A percentile compares a stretch with the other conserved stretches of the same genome.
Evolutionary conservation across 2,797 vertebrate species (phyloP).

Genomic region (Pantherophis vulpinus): DNA sequence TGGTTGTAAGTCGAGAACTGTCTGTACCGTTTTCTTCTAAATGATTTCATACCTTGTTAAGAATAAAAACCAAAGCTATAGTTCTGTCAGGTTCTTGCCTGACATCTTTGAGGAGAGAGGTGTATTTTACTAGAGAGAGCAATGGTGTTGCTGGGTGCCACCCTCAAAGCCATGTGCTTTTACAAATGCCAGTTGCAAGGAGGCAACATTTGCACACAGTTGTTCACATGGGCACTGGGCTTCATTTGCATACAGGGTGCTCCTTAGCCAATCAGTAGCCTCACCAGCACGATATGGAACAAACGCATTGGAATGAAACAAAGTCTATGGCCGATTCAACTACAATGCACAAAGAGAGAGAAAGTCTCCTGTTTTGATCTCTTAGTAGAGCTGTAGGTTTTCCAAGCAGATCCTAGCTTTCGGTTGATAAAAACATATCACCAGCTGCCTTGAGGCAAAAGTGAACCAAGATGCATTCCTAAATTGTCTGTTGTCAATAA

Average conservation of each 20-base stretch:
- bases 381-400: not conserved
- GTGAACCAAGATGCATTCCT: not conserved
- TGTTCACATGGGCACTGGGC: not conserved
- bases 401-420: not conserved
- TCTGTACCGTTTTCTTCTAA: not conserved
- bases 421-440: not conserved
- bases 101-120: not conserved
- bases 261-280: not conserved
- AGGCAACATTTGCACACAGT: not conserved
- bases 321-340: not conserved
- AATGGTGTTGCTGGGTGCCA: not conserved
- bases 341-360: not conserved
- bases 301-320: not conserved
- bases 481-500: not conserved
- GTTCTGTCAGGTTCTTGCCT: not conserved
- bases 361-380: not conserved
- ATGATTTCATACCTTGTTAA: not conserved
- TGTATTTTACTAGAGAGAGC: not conserved
- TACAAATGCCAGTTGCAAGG: not conserved
- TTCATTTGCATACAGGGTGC: not conserved
- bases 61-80: not conserved
- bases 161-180: not conserved
- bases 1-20: not conserved
- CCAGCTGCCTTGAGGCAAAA: not conserved
- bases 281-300: not conserved